phyloP scores from a whole-genome alignment of 1,140 invertebrate species.

The Cyclargus thomasi region DNA sequence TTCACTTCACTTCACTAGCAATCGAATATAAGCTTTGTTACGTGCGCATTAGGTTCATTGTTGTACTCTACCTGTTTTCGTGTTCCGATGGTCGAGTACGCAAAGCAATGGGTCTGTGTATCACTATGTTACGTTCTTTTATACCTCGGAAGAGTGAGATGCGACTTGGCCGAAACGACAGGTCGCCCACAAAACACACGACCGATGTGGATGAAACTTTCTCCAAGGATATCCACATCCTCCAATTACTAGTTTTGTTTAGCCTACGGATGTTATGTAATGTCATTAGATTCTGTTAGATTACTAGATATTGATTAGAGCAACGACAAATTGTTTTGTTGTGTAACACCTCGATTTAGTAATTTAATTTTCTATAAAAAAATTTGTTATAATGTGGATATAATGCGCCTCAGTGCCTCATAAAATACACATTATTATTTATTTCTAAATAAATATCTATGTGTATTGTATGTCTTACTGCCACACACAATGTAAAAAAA shows the following conservation, averaged over 20 bases:
- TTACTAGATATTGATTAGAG: neutral
- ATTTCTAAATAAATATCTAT: too few relatives aligned
- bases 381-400: too few relatives aligned
- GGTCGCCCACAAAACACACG: slow-evolving; percentile 29
- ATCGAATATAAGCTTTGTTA: slow-evolving; percentile 18
- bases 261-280: neutral
- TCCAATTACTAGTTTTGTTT: neutral
- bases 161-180: slow-evolving; percentile 50
- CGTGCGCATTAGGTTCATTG: slow-evolving; percentile 12
- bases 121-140: slow-evolving; percentile 61
- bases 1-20: slow-evolving; percentile 44
- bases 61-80: slow-evolving; percentile 41
- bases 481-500: too few relatives aligned
- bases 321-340: neutral
- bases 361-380: too few relatives aligned
- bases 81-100: slow-evolving; percentile 43
- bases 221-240: slow-evolving; percentile 27
- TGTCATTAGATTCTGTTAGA: neutral
- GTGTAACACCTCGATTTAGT: neutral
- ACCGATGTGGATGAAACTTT: slow-evolving; percentile 47
- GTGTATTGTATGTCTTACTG: too few relatives aligned
- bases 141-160: slow-evolving; percentile 70
- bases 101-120: slow-evolving; percentile 61
- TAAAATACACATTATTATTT: too few relatives aligned
- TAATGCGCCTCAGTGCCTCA: too few relatives aligned